A percentile compares a stretch with the other conserved stretches of the same genome.
Conservation (phyloP, 1,140 invertebrate species). For the Cotesia glomerata region DNA sequence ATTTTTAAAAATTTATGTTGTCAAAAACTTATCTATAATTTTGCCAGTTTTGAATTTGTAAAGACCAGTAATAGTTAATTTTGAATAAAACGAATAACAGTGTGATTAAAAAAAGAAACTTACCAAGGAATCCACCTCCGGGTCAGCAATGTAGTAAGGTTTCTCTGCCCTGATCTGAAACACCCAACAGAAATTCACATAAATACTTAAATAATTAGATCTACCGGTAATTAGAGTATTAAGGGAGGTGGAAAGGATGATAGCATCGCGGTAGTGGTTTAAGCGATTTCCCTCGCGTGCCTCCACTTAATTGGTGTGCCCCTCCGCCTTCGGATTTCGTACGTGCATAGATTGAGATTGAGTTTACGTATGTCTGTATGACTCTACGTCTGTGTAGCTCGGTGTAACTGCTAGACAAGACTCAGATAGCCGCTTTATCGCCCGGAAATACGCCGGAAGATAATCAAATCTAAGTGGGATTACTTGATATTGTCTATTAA, state of each 20-base stretch:
- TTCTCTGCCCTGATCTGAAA: constrained; percentile 97
- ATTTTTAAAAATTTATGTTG: no score
- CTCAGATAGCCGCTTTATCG: neutral
- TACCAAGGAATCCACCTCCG: constrained; percentile 97
- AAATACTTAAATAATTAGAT: constrained; percentile 56
- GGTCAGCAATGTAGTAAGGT: constrained; percentile 97
- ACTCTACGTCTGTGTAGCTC: no score
- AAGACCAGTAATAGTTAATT: no score
- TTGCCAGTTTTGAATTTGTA: no score
- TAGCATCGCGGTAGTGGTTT: constrained; percentile 33
- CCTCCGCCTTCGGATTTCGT: constrained; percentile 30
- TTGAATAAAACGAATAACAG: no score
- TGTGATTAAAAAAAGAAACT: constrained; percentile 58
- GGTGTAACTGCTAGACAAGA: constrained; percentile 3
- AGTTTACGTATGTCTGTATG: no score
- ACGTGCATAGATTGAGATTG: constrained; percentile 18
- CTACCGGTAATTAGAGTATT: constrained; percentile 53
- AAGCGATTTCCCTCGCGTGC: constrained; percentile 58
- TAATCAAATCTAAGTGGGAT: constrained; percentile 15
- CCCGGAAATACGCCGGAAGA: constrained; percentile 34
- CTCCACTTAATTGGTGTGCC: constrained; percentile 53
- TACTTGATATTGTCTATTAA: neutral
- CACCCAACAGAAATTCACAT: constrained; percentile 62
- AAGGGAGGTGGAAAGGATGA: constrained; percentile 40
- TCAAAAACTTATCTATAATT: no score